Evolutionary conservation across 2,113 vertebrate species (phyloP).

Genomic region (Agapornis roseicollis): DNA sequence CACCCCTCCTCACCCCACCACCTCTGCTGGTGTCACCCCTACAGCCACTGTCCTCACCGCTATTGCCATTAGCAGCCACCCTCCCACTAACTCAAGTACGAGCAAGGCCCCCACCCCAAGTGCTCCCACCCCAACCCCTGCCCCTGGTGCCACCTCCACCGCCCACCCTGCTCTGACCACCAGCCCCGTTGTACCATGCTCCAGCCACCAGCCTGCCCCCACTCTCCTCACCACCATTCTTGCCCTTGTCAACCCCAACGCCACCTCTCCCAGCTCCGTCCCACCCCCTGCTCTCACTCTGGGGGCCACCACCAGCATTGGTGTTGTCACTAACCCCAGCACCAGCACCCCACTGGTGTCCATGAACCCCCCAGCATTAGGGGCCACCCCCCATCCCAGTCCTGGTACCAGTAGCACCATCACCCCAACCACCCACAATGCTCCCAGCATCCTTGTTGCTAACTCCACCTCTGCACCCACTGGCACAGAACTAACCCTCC

Average conservation of each 20-base stretch:
- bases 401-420: background rate
- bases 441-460: background rate
- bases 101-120: background rate
- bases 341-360: background rate
- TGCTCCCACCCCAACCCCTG: fast-evolving
- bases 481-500: background rate
- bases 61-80: background rate
- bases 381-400: background rate
- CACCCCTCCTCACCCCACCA: background rate
- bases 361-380: background rate
- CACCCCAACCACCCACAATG: fast-evolving
- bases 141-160: background rate
- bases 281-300: background rate
- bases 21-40: background rate
- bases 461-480: background rate
- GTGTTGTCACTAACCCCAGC: background rate
- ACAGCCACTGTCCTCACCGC: background rate
- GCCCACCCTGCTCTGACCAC: fast-evolving
- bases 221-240: background rate
- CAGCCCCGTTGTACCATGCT: background rate
- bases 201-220: background rate
- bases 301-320: background rate
- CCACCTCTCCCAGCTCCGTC: background rate
- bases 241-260: background rate
- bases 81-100: background rate